phyloP scores from a whole-genome alignment of 1,140 invertebrate genomes.

The Plectrocnemia conspersa region DNA sequence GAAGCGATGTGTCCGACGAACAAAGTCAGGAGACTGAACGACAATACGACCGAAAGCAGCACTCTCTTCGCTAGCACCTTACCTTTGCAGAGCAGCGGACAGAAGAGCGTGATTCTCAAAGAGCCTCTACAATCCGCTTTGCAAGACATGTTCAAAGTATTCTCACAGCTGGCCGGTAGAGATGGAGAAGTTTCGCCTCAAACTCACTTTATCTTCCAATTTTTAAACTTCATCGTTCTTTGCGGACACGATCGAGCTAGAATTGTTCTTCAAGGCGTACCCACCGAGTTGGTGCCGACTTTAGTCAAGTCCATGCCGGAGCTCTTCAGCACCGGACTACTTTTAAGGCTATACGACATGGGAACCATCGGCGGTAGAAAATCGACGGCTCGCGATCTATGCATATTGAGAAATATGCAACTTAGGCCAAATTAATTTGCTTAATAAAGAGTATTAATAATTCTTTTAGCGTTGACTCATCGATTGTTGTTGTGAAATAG shows the following conservation, averaged over 20 bases:
- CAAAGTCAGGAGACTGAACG: conserved; percentile 62
- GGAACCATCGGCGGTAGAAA: conserved; percentile 65
- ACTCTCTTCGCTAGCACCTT: conserved; percentile 47
- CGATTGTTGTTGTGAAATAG: background rate
- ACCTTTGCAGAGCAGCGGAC: conserved; percentile 40
- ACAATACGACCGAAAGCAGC: conserved; percentile 55
- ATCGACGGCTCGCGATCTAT: conserved; percentile 75
- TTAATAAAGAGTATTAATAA: background rate
- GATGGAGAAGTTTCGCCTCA: conserved; percentile 75
- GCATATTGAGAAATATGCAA: conserved; percentile 72
- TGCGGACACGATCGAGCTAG: conserved; percentile 72
- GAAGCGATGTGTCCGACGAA: conserved; percentile 55
- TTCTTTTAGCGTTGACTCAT: conserved; percentile 3
- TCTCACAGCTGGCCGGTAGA: conserved; percentile 68
- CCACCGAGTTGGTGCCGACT: conserved; percentile 69
- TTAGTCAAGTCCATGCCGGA: conserved; percentile 74
- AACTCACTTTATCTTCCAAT: conserved; percentile 80
- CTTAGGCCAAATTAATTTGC: conserved; percentile 50
- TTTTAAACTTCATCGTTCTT: conserved; percentile 74
- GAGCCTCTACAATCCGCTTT: conserved; percentile 60
- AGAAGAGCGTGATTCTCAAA: conserved; percentile 48
- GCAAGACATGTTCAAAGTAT: conserved; percentile 64
- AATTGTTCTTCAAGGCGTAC: conserved; percentile 75
- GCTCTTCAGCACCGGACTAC: conserved; percentile 65
- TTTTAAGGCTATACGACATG: conserved; percentile 74